A percentile compares a stretch with the other conserved stretches of the same genome.
These are phyloP conservation scores for Brachyptera putata DNA, from an alignment of 2,888 invertebrate species.

Conservation along the genomic window DNA sequence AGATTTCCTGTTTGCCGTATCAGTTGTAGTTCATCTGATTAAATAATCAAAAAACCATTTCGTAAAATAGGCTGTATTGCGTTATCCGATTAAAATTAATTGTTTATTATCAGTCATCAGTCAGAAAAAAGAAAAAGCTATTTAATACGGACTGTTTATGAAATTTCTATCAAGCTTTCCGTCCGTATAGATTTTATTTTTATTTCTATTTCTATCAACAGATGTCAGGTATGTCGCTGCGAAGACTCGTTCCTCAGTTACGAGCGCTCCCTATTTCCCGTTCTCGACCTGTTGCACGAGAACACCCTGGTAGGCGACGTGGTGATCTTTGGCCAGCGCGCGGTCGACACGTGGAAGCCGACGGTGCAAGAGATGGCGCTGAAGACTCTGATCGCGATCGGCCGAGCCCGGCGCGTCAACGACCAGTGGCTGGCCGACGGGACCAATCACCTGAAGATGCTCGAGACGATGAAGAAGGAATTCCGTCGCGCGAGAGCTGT, in stretches of 20 bases:
- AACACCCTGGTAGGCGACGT: conserved; percentile 45
- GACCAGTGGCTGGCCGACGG: background rate
- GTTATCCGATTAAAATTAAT: too few species aligned
- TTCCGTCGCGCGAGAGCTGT: conserved; percentile 50
- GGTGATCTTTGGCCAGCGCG: conserved; percentile 45
- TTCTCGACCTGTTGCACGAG: conserved; percentile 43
- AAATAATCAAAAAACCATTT: too few species aligned
- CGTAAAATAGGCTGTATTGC: too few species aligned
- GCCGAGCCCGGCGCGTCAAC: background rate
- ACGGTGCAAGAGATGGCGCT: conserved; percentile 2
- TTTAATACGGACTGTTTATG: too few species aligned
- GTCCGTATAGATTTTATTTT: too few species aligned
- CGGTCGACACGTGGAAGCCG: conserved; percentile 43
- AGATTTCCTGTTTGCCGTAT: too few species aligned
- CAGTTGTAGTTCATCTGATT: too few species aligned
- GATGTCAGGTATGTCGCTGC: conserved; percentile 47
- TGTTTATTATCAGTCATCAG: too few species aligned
- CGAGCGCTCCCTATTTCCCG: conserved; percentile 55
- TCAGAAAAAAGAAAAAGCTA: too few species aligned
- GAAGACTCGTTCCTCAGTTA: conserved; percentile 47
- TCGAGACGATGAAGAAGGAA: conserved; percentile 61
- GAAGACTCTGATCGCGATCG: conserved; percentile 1
- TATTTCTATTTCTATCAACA: too few species aligned
- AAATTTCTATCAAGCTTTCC: too few species aligned
- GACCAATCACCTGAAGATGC: conserved; percentile 25